Evolutionary conservation across 2,797 vertebrate genomes (phyloP).

Genomic region (Yasuhikotakia modesta): DNA sequence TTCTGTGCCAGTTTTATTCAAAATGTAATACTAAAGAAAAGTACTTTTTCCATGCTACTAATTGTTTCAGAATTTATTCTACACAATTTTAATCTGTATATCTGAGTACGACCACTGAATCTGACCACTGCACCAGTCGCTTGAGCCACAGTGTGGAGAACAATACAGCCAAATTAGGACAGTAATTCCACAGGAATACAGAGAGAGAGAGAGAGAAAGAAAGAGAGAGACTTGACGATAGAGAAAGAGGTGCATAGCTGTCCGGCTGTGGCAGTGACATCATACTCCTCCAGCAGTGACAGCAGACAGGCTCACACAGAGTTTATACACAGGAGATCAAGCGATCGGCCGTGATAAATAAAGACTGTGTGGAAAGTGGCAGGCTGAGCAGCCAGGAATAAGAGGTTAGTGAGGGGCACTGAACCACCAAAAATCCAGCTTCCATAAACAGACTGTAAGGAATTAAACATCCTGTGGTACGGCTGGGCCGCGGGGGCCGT

Average conservation of each 20-base stretch:
- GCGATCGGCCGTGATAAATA: slow-evolving; percentile 20
- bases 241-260: slow-evolving; percentile 50
- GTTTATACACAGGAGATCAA: slow-evolving; percentile 29
- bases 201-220: slow-evolving; percentile 43
- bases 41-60: too few species aligned
- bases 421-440: slow-evolving; percentile 25
- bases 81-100: background rate
- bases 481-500: background rate
- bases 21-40: too few species aligned
- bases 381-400: background rate
- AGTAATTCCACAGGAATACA: slow-evolving; percentile 58
- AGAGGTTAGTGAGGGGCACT: background rate
- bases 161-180: slow-evolving; percentile 68
- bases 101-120: background rate
- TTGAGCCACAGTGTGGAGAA: slow-evolving; percentile 26
- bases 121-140: slow-evolving; percentile 24
- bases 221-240: too few species aligned
- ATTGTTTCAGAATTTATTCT: background rate
- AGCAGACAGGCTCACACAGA: slow-evolving; percentile 39
- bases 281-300: slow-evolving; percentile 40
- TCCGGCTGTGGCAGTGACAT: slow-evolving; percentile 50
- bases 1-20: background rate
- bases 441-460: slow-evolving; percentile 30
- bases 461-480: slow-evolving; percentile 33
- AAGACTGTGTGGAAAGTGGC: slow-evolving; percentile 18